Evolutionary conservation across 1,140 invertebrate species (phyloP).

Genomic region (Cydia strobilella): DNA sequence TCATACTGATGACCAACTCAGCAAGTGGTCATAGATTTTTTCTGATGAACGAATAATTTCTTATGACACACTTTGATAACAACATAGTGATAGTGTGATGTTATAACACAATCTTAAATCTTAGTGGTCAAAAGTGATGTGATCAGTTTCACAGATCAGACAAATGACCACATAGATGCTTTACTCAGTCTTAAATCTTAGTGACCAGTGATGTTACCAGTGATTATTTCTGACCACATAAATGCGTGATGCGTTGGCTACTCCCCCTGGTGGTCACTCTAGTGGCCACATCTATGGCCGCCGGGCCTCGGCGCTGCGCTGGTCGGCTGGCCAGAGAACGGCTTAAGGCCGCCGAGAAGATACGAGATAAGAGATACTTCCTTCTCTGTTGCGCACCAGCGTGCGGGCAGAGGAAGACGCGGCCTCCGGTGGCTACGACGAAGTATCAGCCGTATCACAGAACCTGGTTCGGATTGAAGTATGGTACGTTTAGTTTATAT

Average conservation of each 20-base stretch:
- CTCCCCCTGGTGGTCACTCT: conserved; percentile 38
- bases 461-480: conserved; percentile 72
- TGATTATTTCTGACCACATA: not conserved
- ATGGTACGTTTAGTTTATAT: conserved; percentile 51
- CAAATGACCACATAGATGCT: too few species aligned
- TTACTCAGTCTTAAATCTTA: not conserved
- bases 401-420: conserved; percentile 47
- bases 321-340: conserved; percentile 62
- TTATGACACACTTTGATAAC: too few species aligned
- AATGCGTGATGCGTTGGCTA: conserved; percentile 54
- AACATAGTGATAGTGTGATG: not conserved
- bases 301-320: conserved; percentile 57
- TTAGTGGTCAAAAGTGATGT: conserved; percentile 25
- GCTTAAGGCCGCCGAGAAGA: conserved; percentile 70
- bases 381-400: conserved; percentile 59
- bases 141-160: not conserved
- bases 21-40: too few species aligned
- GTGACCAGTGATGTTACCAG: not conserved
- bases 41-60: too few species aligned
- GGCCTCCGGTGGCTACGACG: conserved; percentile 53
- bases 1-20: too few species aligned
- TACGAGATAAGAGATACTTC: conserved; percentile 67
- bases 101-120: not conserved
- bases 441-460: conserved; percentile 71
- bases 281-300: conserved; percentile 36